phyloP scores from a whole-genome alignment of 2,113 vertebrate genomes.

The Nesogale talazaci region DNA sequence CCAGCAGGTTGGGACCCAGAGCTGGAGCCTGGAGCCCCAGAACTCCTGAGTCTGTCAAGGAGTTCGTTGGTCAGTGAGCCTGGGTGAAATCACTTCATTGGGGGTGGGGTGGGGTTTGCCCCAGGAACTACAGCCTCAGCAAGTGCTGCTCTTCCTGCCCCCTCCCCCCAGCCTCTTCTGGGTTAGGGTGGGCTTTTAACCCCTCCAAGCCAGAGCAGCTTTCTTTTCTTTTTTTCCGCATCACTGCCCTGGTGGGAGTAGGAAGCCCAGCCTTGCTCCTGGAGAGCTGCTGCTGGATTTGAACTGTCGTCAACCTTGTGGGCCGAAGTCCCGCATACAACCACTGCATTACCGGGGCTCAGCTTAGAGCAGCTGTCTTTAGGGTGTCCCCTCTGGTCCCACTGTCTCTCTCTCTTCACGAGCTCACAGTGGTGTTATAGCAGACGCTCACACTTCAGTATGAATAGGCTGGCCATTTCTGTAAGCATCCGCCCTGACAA shows the following conservation, averaged over 20 bases:
- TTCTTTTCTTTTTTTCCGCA: too few species aligned
- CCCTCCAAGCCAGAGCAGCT: neutral
- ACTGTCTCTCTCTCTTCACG: neutral
- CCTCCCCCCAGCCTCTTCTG: neutral
- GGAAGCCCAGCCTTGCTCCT: too few species aligned
- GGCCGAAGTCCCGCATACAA: too few species aligned
- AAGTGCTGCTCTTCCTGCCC: neutral
- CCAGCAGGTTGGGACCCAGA: neutral
- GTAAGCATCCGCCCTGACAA: slow-evolving; percentile 17
- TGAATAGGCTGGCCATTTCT: neutral
- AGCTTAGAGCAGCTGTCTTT: too few species aligned
- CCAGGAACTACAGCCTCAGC: neutral
- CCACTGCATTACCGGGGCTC: too few species aligned
- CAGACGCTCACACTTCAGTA: slow-evolving; percentile 26
- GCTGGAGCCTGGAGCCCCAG: neutral
- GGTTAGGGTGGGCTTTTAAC: neutral
- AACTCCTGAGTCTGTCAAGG: neutral
- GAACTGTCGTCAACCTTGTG: too few species aligned
- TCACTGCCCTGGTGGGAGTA: too few species aligned
- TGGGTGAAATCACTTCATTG: neutral
- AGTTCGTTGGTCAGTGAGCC: neutral
- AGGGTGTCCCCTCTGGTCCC: neutral
- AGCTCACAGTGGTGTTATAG: neutral
- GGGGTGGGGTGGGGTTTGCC: too few species aligned
- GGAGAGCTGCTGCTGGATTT: too few species aligned